phyloP scores from a whole-genome alignment of 2,113 vertebrate species.

The Saguinus imperator region DNA sequence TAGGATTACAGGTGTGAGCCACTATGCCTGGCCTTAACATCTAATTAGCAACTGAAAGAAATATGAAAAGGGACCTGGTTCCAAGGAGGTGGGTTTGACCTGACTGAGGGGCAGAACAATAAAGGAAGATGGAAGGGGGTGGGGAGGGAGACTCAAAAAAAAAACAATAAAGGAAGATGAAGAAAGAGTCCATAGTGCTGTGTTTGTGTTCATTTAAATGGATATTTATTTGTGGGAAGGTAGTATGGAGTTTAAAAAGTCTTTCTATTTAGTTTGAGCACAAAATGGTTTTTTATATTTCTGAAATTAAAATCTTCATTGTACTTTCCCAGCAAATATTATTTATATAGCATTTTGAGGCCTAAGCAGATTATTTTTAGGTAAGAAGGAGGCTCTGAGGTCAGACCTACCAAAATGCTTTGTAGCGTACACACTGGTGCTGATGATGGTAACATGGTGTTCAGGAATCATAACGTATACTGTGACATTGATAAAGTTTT shows the following conservation, averaged over 20 bases:
- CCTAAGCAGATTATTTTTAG: constrained; percentile 9
- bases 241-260: background rate
- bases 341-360: background rate
- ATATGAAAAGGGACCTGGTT: background rate
- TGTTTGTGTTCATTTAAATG: background rate
- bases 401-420: background rate
- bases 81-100: background rate
- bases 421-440: background rate
- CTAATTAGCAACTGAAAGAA: background rate
- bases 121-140: background rate
- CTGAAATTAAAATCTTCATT: constrained; percentile 21
- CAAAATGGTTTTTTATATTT: background rate
- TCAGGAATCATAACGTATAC: background rate
- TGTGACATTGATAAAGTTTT: background rate
- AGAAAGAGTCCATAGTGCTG: background rate
- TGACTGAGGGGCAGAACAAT: background rate
- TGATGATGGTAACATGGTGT: background rate
- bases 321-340: background rate
- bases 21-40: background rate
- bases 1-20: too few species aligned
- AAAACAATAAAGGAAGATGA: background rate
- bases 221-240: constrained; percentile 25
- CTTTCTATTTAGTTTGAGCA: background rate
- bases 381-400: background rate
- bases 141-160: too few species aligned